phyloP scores from a whole-genome alignment of 2,888 invertebrate species.

The Diarsia dahlii region DNA sequence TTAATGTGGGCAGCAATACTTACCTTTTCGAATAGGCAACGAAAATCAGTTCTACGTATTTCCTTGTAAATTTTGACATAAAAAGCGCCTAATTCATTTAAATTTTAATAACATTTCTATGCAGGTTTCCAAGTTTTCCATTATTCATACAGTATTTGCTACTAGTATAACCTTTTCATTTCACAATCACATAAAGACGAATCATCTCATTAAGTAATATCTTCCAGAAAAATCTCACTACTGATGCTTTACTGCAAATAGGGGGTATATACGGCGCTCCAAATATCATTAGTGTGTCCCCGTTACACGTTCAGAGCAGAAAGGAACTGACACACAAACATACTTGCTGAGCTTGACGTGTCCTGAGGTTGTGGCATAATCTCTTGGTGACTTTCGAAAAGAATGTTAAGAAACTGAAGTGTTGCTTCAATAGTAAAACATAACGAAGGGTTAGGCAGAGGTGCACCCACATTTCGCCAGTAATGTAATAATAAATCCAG shows the following conservation, averaged over 20 bases:
- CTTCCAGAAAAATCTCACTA: neutral
- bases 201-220: slow-evolving; percentile 14
- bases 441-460: no score
- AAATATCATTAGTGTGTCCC: slow-evolving; percentile 46
- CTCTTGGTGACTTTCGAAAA: neutral
- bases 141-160: neutral
- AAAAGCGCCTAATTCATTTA: no score
- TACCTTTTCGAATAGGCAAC: neutral
- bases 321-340: neutral
- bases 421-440: no score
- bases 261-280: neutral
- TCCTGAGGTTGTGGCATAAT: neutral
- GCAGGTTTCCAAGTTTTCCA: no score
- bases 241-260: slow-evolving; percentile 1
- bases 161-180: neutral
- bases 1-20: neutral
- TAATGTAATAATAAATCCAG: no score
- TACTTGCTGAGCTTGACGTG: neutral
- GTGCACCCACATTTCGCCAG: no score
- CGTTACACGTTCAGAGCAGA: slow-evolving; percentile 25
- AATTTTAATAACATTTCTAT: no score
- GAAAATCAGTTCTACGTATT: neutral
- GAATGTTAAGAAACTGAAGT: neutral
- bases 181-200: neutral
- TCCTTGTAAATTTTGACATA: neutral